Evolutionary conservation across 2,888 invertebrate species (phyloP), one percentile per base, ranked within the genome.

Genomic region (Conchocele bisecta): DNA sequence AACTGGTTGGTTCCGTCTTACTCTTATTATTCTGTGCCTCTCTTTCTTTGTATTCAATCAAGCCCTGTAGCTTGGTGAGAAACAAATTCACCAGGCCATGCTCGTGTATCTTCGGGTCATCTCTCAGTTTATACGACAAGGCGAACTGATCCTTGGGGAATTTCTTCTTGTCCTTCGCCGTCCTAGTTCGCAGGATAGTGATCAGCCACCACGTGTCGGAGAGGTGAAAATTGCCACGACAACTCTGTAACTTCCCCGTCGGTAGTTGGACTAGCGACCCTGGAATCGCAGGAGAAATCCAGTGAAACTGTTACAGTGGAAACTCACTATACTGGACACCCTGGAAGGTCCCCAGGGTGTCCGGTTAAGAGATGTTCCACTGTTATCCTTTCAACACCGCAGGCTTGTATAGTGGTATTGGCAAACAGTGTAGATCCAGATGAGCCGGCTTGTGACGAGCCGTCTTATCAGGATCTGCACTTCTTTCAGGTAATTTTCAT

Each of bases 161-260:
- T 9, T 48, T 56, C 11, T 48, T 53, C 24, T 66, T 66, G 35
- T 73, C 66, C 35, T 60, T 68, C 9, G 29, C 39, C 24, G 57
- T 66, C 41, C 75, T 74, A 7, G 78, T 80, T 22, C 83, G 64
- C 28, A 82, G 66, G 9, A 82, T 77, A 11, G 71, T 77, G 6
- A 82, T 69, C 48, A 75, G 69, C 86, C 86, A 86, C 82, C 83
- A 86, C 2, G 70, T 79, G 20, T 83, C 79, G 20, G 56, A 61
- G 26, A 85, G 57, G 22, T 76, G 78, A 41, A 86, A 79, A 20
- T 37, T 57, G 0, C 83, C 86, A 29, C 64, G 53, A 15, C 65
- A 69, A 17, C 64, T 66, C 15, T 33, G 37, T 33, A 50, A 24
- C 17, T 57, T 50, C 7, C 59, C 31, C 33, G 69, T 68, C 11